Percentiles rank a stretch among this genome's conserved stretches.
Evolutionary conservation across 2,888 invertebrate species (phyloP).

Genomic region (Drosophila melanosoma): DNA sequence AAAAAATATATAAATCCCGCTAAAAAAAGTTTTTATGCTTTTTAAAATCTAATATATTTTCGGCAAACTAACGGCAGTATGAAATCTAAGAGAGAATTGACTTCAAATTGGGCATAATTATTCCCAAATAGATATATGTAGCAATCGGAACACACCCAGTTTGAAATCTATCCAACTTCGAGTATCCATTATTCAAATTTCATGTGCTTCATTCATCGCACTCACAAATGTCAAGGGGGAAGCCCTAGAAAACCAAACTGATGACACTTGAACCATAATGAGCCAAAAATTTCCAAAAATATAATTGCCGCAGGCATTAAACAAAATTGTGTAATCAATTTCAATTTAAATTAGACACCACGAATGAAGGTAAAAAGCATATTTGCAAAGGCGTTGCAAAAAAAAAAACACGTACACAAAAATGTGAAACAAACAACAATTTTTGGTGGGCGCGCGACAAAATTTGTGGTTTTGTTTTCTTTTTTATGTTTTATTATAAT

Average conservation of each 20-base stretch:
- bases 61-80: not conserved
- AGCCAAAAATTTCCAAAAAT: constrained; percentile 10
- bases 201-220: constrained; percentile 25
- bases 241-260: constrained; percentile 19
- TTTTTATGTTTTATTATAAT: not conserved
- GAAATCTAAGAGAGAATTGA: not conserved
- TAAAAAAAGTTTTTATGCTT: not conserved
- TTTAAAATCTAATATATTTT: not conserved
- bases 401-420: constrained; percentile 31
- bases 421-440: constrained; percentile 44
- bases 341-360: constrained; percentile 39
- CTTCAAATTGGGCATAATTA: not conserved
- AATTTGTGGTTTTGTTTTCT: constrained; percentile 8
- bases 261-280: constrained; percentile 26
- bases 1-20: not conserved
- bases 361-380: constrained; percentile 48
- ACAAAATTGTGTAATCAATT: constrained; percentile 65
- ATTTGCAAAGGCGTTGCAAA: constrained; percentile 48
- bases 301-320: constrained; percentile 18
- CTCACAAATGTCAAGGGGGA: constrained; percentile 10
- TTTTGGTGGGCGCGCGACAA: constrained; percentile 32
- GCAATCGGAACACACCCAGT: constrained; percentile 32
- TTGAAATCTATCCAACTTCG: constrained; percentile 16
- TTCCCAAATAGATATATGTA: constrained; percentile 2
- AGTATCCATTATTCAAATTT: constrained; percentile 14